Evolutionary conservation across 2,888 invertebrate species (phyloP).

Genomic region (Gisinianus flammeolus): DNA sequence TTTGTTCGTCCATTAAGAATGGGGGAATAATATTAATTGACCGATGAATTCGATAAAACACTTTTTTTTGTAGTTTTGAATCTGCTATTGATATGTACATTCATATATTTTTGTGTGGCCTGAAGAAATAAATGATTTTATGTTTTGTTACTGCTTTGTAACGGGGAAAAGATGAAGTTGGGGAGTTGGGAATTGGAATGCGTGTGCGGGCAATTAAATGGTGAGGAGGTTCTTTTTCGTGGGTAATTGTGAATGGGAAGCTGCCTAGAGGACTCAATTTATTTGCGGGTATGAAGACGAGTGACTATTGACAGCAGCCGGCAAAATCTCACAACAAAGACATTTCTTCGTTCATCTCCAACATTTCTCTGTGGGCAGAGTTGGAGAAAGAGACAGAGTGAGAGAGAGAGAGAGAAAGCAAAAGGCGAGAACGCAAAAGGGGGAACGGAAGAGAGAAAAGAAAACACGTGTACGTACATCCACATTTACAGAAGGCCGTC

Average conservation of each 20-base stretch:
- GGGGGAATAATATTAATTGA: no score
- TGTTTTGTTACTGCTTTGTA: no score
- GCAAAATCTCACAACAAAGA: conserved; percentile 15
- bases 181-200: no score
- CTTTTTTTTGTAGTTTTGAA: no score
- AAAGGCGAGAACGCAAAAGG: background rate
- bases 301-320: conserved; percentile 10
- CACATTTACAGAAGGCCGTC: background rate
- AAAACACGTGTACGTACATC: background rate
- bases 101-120: no score
- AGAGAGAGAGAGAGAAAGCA: background rate
- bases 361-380: background rate
- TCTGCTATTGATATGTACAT: no score
- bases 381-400: background rate
- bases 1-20: no score
- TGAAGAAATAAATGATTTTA: no score
- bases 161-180: no score
- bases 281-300: background rate
- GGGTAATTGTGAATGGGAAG: background rate
- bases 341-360: background rate
- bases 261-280: background rate
- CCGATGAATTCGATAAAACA: no score
- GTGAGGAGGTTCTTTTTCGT: no score
- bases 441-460: background rate
- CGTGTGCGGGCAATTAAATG: no score